phyloP scores from a whole-genome alignment of 2,888 invertebrate genomes.

The Hirudinaria manillensis region DNA sequence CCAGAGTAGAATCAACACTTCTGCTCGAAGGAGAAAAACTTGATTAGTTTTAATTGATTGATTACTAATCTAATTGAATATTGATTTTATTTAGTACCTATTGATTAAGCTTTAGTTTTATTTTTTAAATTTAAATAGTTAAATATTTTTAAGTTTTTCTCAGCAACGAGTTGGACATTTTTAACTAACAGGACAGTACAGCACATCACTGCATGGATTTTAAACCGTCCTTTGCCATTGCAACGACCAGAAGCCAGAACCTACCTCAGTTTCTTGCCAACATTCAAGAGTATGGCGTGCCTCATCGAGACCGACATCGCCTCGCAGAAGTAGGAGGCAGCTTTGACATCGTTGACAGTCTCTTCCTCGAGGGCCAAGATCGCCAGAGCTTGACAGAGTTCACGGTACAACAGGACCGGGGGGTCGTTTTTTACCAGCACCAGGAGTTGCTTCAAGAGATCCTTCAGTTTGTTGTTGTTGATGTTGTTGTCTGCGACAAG shows the following conservation, averaged over 20 bases:
- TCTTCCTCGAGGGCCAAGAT: conserved; percentile 12
- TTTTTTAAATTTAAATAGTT: no score
- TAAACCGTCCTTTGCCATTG: background rate
- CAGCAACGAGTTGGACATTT: no score
- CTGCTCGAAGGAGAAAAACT: no score
- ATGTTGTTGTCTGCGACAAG: background rate
- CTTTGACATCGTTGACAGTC: conserved; percentile 29
- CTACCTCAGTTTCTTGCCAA: conserved; percentile 40
- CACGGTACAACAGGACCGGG: conserved; percentile 42
- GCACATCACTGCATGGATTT: no score
- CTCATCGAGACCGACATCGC: conserved; percentile 47
- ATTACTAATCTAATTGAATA: no score
- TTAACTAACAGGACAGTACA: no score
- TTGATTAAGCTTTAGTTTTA: no score
- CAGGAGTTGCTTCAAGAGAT: conserved; percentile 41
- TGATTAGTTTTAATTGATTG: no score
- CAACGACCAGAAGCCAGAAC: background rate
- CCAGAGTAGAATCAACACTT: no score
- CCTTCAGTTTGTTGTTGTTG: background rate
- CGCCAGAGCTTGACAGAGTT: conserved; percentile 45
- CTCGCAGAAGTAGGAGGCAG: conserved; percentile 48
- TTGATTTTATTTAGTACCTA: no score
- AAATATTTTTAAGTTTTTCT: no score
- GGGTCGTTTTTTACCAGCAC: conserved; percentile 43
- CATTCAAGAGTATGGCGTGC: conserved; percentile 44